phyloP scores from a whole-genome alignment of 2,113 vertebrate genomes.

The Butorides virescens region DNA sequence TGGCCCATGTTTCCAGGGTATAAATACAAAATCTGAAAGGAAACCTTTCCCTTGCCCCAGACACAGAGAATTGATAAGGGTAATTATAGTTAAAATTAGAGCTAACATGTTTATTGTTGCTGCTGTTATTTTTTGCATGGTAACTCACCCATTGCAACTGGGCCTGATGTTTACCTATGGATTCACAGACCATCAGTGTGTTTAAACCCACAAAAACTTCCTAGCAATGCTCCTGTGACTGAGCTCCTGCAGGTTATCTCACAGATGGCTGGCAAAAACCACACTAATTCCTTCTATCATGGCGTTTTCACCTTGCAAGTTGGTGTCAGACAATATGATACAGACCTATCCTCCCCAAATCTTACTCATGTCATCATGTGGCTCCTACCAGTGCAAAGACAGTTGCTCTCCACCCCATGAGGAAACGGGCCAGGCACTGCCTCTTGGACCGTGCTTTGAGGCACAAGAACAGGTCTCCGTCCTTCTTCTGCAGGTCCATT shows the following conservation, averaged over 20 bases:
- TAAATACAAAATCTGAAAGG: not conserved
- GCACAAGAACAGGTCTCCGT: not conserved
- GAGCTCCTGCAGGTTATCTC: not conserved
- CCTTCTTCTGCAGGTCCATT: not conserved
- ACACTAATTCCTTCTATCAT: fast-evolving
- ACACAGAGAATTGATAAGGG: not conserved
- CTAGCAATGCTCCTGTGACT: not conserved
- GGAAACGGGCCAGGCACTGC: not conserved
- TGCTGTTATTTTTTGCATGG: not conserved
- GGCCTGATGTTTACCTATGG: not conserved
- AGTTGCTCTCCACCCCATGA: not conserved
- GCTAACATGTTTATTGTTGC: not conserved
- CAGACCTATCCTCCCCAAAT: not conserved
- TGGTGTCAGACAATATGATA: not conserved
- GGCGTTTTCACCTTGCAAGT: fast-evolving
- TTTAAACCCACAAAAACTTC: not conserved
- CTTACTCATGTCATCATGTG: not conserved
- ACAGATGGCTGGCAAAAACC: not conserved
- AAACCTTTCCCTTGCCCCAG: not conserved
- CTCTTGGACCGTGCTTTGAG: not conserved
- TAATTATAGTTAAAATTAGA: not conserved
- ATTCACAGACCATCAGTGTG: too few relatives aligned
- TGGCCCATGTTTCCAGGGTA: not conserved
- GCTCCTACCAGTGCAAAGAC: not conserved
- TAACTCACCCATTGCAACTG: not conserved